Evolutionary conservation across 2,888 invertebrate genomes (phyloP), one percentile per base, ranked within the genome.

Genomic region (Macaria notata): DNA sequence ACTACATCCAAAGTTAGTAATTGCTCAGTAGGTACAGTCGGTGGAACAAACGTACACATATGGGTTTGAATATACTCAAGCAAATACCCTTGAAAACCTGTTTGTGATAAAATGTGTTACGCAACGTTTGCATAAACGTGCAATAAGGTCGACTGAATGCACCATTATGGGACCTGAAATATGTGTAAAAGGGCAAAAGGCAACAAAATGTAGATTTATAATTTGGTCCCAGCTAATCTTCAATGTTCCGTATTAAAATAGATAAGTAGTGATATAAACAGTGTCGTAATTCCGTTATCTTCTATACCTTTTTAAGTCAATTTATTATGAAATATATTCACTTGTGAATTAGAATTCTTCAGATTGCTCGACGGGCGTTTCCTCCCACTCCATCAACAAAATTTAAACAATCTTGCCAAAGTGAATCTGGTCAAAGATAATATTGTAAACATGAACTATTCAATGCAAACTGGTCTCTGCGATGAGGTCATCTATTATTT

Each of bases 401-500:
- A 57, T 70, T 70, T 60, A 56, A 58, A 65, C 61, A 63, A 61
- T 46, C 38, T 9, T 36, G 9, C 57, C 61, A 65, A 69, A 69
- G 57, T 57, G 53, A 68, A 63, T 54, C 66, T 19, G 39, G n/a
- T 41, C 31, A 43, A 19, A 53, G 57, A 64, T 68, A 64, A 66
- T 58, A 61, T 53, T 57, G 63, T 63, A 64, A 67, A 71, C 62
- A 65, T 39, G 48, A 57, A 54, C 65, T 66, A 70, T 62, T 66
- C 60, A 70, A 66, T 70, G 63, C 58, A 62, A 66, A 63, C 66
- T 66, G 66, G 69, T 72, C 62, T 56, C 65, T 62, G 53, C 59
- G 74, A 78, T 84, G 83, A 83, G 73, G 76, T 84, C 81, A 83
- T 62, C 72, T 71, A 71, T 75, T 68, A 71, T 75, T 78, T 83